A percentile compares a stretch with the other conserved stretches of the same genome.
These are phyloP conservation scores for Aricia artaxerxes DNA, from an alignment of 2,888 invertebrate genomes.

Conservation along the genomic window DNA sequence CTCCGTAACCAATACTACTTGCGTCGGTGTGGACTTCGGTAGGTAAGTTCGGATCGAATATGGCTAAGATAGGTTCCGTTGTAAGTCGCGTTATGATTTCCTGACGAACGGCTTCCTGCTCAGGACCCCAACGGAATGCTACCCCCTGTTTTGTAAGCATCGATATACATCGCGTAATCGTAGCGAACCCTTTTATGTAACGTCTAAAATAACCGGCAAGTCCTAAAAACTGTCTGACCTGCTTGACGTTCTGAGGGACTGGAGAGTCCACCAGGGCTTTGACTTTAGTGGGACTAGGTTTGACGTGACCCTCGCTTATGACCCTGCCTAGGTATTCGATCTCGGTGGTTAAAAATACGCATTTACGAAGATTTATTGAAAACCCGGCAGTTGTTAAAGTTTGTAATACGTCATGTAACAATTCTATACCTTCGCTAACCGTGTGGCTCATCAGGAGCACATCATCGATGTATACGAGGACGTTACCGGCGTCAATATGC, in stretches of 20 bases:
- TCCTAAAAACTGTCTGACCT: slow-evolving; percentile 39
- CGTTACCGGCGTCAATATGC: slow-evolving; percentile 33
- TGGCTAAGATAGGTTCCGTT: slow-evolving; percentile 19
- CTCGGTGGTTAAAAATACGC: slow-evolving; percentile 38
- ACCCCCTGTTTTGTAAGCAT: not conserved
- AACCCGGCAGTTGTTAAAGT: slow-evolving; percentile 41
- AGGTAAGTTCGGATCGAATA: not conserved
- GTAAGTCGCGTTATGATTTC: slow-evolving; percentile 18
- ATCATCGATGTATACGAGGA: slow-evolving; percentile 32
- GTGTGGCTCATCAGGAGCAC: slow-evolving; percentile 34
- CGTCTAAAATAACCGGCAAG: slow-evolving; percentile 41
- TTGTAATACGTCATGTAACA: slow-evolving; percentile 35
- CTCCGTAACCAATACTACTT: slow-evolving; percentile 11
- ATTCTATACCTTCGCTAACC: slow-evolving; percentile 27
- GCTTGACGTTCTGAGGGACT: slow-evolving; percentile 34
- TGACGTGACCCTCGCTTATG: slow-evolving; percentile 39
- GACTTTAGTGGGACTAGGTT: slow-evolving; percentile 37
- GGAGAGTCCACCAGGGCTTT: slow-evolving; percentile 34
- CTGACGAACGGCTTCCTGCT: slow-evolving; percentile 1
- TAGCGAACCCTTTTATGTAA: slow-evolving; percentile 37
- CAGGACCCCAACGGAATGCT: not conserved
- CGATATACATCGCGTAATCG: slow-evolving; percentile 16
- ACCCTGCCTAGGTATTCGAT: slow-evolving; percentile 41
- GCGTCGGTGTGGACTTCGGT: slow-evolving; percentile 20
- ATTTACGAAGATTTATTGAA: slow-evolving; percentile 40